Evolutionary conservation across 2,113 vertebrate species (phyloP), one percentile per base, ranked within the genome.

Genomic region (Sapajus apella): DNA sequence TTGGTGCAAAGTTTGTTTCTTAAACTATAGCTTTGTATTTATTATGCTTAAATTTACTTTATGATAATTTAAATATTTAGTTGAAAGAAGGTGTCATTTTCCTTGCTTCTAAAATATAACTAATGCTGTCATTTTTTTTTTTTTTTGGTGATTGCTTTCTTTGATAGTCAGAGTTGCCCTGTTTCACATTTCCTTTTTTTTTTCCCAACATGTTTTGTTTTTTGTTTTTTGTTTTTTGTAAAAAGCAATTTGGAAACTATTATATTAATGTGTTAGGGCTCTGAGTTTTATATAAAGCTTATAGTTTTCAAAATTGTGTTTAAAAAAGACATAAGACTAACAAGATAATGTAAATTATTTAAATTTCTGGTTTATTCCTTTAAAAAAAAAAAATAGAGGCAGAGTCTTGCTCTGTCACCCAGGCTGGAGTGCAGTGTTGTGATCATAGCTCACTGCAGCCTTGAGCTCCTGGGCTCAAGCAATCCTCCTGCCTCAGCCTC

Each of bases 171-270:
- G 6, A 66, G 17, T 58, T 85, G 35, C 47, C 47, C 56, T 77
- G 5, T 58, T 93, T 95, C 47, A 94, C 20, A 85, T 84, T 91
- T 92, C 40, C 85, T 86, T 47, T 95, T 82, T 55, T 91, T 95
- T 68, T 14, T 92, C 8, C 25, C n/a, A 80, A 23, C 2, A n/a
- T 87, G 37, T 40, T 40, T 40, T 40, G 27, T 40, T 37, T 40
- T 40, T 70, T 45, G 45, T 61, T 96, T 58, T 32, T 68, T 61
- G 43, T 96, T 58, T 66, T 82, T 91, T 88, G n/a, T 92, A 58
- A 92, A 94, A 95, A 89, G 7, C 84, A 66, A 45, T 94, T 52
- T 94, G n/a, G 23, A 85, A 89, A 68, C 32, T 75, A 11, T 80
- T 80, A 77, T 79, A 23, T 87, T 61, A 47, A 92, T 70, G 50